phyloP scores from a whole-genome alignment of 2,113 vertebrate genomes.

The Dascyllus trimaculatus region DNA sequence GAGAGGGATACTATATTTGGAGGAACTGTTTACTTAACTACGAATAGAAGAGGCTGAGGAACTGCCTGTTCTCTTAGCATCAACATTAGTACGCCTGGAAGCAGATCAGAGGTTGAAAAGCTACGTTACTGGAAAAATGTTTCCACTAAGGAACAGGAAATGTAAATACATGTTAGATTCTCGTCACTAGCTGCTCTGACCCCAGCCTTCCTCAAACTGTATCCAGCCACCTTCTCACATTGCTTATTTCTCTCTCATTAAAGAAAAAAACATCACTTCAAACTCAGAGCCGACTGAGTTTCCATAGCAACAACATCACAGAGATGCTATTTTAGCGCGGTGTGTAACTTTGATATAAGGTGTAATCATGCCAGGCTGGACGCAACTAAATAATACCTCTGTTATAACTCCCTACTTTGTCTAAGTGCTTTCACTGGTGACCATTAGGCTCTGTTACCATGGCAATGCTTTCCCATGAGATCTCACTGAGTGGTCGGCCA shows the following conservation, averaged over 20 bases:
- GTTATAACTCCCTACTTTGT: conserved; percentile 72
- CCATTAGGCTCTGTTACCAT: conserved; percentile 82
- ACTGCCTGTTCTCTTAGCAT: conserved; percentile 5
- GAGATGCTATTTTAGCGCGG: conserved; percentile 72
- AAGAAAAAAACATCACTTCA: conserved; percentile 62
- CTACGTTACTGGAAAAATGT: conserved; percentile 1
- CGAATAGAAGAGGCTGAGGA: conserved; percentile 11
- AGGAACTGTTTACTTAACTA: conserved; percentile 53
- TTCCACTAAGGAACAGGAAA: conserved; percentile 12
- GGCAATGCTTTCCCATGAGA: conserved; percentile 74
- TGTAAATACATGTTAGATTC: conserved; percentile 30
- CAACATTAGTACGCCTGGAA: not conserved
- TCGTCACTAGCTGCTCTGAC: conserved; percentile 45
- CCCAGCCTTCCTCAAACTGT: conserved; percentile 27
- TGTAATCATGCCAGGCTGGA: conserved; percentile 70
- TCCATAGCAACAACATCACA: conserved; percentile 78
- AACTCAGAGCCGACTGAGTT: conserved; percentile 62
- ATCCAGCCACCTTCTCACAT: conserved; percentile 51
- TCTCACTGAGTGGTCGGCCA: conserved; percentile 54
- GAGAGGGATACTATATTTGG: conserved; percentile 41
- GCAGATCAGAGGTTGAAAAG: conserved; percentile 1
- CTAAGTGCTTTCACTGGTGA: conserved; percentile 72
- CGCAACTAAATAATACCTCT: conserved; percentile 75
- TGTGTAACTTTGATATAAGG: conserved; percentile 77
- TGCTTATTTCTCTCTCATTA: conserved; percentile 70